These are phyloP conservation scores for Melanotaenia pygmaea DNA, from an alignment of 2,797 vertebrate genomes.

Conservation along the genomic window DNA sequence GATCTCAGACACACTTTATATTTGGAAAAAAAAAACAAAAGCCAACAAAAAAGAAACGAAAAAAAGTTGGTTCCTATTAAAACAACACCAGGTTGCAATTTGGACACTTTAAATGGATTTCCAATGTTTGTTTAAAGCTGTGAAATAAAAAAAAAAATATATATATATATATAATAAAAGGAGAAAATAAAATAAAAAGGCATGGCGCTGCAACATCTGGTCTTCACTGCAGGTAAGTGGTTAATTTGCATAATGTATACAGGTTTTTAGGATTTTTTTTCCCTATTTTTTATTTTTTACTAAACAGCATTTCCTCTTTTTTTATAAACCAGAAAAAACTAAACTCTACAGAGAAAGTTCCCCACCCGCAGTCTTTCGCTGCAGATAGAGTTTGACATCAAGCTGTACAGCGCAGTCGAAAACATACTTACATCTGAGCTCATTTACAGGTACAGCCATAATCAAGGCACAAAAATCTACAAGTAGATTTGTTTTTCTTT, in stretches of 20 bases:
- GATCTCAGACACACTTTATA: slow-evolving; percentile 82
- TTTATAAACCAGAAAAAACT: slow-evolving; percentile 93
- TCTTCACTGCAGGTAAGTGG: slow-evolving; percentile 89
- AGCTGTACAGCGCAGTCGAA: slow-evolving; percentile 96
- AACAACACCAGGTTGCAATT: slow-evolving; percentile 91
- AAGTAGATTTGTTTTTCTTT: slow-evolving; percentile 90
- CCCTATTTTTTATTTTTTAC: slow-evolving; percentile 83
- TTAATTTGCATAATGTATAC: slow-evolving; percentile 96
- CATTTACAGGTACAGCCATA: slow-evolving; percentile 93
- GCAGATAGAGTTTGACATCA: slow-evolving; percentile 91
- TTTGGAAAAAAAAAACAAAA: slow-evolving; percentile 69
- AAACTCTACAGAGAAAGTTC: slow-evolving; percentile 92
- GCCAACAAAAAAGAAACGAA: background rate
- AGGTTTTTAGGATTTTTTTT: slow-evolving; percentile 82
- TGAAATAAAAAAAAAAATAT: slow-evolving; percentile 76
- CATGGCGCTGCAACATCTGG: slow-evolving; percentile 89
- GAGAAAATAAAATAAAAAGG: slow-evolving; percentile 79
- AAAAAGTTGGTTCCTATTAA: slow-evolving; percentile 87
- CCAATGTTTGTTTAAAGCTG: slow-evolving; percentile 89
- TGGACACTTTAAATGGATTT: slow-evolving; percentile 90
- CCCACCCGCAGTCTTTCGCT: slow-evolving; percentile 87
- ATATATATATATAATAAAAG: slow-evolving; percentile 63
- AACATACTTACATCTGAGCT: slow-evolving; percentile 94
- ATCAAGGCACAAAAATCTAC: slow-evolving; percentile 93
- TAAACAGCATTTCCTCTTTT: slow-evolving; percentile 89